A percentile compares a stretch with the other conserved stretches of the same genome.
These are phyloP conservation scores for Drosophila ogumai DNA, from an alignment of 1,140 invertebrate species.

Conservation along the genomic window DNA sequence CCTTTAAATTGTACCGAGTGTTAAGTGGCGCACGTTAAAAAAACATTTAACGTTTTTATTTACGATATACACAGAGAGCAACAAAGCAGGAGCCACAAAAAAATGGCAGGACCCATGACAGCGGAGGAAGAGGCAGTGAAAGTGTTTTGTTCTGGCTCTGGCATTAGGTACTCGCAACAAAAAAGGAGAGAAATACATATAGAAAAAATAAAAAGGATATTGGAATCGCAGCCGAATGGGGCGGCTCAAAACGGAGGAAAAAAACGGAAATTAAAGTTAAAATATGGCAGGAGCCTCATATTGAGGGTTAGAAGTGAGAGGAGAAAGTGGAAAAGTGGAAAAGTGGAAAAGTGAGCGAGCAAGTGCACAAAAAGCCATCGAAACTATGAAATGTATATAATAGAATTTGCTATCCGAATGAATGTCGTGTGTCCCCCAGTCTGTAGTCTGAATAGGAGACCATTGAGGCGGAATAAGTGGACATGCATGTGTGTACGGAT, in stretches of 20 bases:
- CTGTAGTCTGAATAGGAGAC: neutral
- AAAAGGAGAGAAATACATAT: slow-evolving; percentile 7
- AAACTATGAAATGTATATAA: slow-evolving; percentile 20
- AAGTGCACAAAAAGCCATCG: slow-evolving; percentile 26
- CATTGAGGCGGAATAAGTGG: slow-evolving; percentile 36
- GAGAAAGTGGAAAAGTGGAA: slow-evolving; percentile 23
- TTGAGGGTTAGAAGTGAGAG: slow-evolving; percentile 26
- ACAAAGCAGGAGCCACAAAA: slow-evolving; percentile 23
- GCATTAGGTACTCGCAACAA: slow-evolving; percentile 61
- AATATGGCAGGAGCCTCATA: slow-evolving; percentile 55
- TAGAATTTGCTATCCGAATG: slow-evolving; percentile 12
- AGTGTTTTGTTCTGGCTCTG: slow-evolving; percentile 70
- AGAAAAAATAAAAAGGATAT: slow-evolving; percentile 49
- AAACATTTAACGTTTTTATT: slow-evolving; percentile 84
- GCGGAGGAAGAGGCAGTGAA: slow-evolving; percentile 38
- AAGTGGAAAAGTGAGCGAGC: slow-evolving; percentile 30
- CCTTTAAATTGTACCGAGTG: slow-evolving; percentile 81
- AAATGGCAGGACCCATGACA: slow-evolving; percentile 1
- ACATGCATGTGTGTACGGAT: neutral
- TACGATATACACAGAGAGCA: slow-evolving; percentile 60
- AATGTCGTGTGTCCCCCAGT: slow-evolving; percentile 3
- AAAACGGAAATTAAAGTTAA: slow-evolving; percentile 75
- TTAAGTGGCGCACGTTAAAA: slow-evolving; percentile 82
- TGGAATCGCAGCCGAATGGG: slow-evolving; percentile 51
- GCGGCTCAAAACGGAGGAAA: slow-evolving; percentile 11